These are phyloP conservation scores for Diachrysia chrysitis DNA, from an alignment of 2,888 invertebrate genomes.

Conservation along the genomic window DNA sequence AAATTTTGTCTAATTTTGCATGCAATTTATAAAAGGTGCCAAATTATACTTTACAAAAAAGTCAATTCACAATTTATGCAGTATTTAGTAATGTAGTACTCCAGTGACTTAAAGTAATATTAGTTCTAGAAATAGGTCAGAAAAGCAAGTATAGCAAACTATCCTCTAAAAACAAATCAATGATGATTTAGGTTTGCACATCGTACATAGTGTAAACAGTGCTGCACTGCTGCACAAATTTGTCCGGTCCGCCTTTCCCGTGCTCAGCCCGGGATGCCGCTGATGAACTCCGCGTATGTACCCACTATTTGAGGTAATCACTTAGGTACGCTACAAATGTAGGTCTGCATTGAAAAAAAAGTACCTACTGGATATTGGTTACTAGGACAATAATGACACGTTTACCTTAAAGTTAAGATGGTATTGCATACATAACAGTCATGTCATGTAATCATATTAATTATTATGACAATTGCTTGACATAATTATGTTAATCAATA, in stretches of 20 bases:
- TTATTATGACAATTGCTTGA: too few species aligned
- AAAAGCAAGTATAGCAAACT: neutral
- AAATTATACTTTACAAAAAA: too few species aligned
- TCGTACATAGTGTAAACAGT: constrained; percentile 33
- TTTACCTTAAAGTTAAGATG: neutral
- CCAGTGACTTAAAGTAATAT: too few species aligned
- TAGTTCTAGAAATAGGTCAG: too few species aligned
- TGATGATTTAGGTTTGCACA: constrained; percentile 11
- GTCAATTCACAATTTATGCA: too few species aligned
- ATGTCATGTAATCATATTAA: too few species aligned
- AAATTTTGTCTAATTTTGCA: too few species aligned
- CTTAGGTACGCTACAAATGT: constrained; percentile 8
- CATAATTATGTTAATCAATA: too few species aligned
- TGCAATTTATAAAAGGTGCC: too few species aligned
- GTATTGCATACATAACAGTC: too few species aligned
- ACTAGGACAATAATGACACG: neutral
- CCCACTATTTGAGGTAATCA: constrained; percentile 38
- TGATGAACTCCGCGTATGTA: constrained; percentile 43
- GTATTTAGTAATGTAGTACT: too few species aligned
- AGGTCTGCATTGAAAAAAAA: neutral
- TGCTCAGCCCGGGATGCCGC: constrained; percentile 46
- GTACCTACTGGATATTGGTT: neutral
- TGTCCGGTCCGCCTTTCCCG: constrained; percentile 56
- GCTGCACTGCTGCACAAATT: constrained; percentile 49
- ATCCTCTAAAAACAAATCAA: constrained; percentile 15